Base-by-base conservation (phyloP, 2,888 invertebrate species). In the Petrolisthes manimaculis region DNA sequence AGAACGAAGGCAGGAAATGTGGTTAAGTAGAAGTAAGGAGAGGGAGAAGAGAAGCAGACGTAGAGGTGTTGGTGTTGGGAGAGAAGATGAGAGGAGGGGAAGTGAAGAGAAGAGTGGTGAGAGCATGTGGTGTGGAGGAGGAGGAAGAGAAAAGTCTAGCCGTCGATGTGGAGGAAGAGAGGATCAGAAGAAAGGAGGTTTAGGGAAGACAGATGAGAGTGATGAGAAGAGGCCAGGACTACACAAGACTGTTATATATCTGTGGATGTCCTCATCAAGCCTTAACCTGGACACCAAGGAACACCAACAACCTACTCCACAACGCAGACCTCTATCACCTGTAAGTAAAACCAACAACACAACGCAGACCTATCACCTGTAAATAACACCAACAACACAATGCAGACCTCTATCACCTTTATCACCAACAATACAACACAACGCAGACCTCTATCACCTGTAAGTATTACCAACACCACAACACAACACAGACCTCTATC, bases 201-300 rank as follows among this genome's bases (percentile, higher is more conserved):
- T 61, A 67, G 37, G 51, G 69, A 5, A 12, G 82, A 24, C 4
- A 51, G 24, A 14, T 53, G 55, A 24, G 54, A n/a, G 77, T 1
- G 37, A 18, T 18, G n/a, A 37, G 56, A 75, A 14, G 61, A 86
- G 81, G 86, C 61, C 86, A 9, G 71, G 71, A 14, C 83, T 87
- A 5, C 83, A 80, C 53, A 87, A 78, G 61, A 87, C 83, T 4
- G 87, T 87, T n/a, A 83, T 87, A 8, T 83, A 87, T 79, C 56
- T 87, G 3, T 87, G 83, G 83, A 87, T 87, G 87, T 87, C 87
- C 14, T 55, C 87, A 4, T 87, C 87, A 37, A 87, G 83, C 79
- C 78, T 87, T 6, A 69, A 83, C 12, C 56, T 87, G 54, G 78
- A 56, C 69, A 69, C 12, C 18, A 21, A 81, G 37, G 55, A 79